Percentiles rank a stretch among this genome's conserved stretches.
phyloP scores from a whole-genome alignment of 1,140 invertebrate species.

The Drosophila sp. region DNA sequence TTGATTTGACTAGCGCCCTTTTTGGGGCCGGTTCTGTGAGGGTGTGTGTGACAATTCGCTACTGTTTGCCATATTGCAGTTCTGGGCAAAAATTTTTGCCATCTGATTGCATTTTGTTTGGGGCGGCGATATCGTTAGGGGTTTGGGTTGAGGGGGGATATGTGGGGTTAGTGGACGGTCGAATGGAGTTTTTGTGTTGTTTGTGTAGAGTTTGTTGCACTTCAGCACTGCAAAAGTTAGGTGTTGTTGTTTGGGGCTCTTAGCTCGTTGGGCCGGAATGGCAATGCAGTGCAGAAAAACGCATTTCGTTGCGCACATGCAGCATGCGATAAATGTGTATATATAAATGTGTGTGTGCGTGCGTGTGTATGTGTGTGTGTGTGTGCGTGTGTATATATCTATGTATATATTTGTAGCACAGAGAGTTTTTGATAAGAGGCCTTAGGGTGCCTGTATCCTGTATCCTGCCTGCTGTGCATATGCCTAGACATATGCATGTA shows the following conservation, averaged over 20 bases:
- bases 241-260: constrained; percentile 42
- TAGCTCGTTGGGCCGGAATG: constrained; percentile 11
- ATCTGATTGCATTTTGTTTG: constrained; percentile 75
- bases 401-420: too few relatives aligned
- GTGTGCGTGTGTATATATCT: too few relatives aligned
- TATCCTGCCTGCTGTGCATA: constrained; percentile 31
- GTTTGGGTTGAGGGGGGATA: neutral
- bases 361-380: too few relatives aligned
- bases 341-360: too few relatives aligned
- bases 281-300: constrained; percentile 63
- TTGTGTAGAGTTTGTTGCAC: constrained; percentile 76
- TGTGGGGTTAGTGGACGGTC: neutral
- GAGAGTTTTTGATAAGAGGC: constrained; percentile 34
- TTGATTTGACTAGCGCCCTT: too few relatives aligned
- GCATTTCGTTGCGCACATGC: constrained; percentile 47
- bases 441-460: constrained; percentile 63
- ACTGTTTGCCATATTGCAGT: constrained; percentile 54
- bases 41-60: neutral
- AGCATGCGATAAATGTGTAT: neutral
- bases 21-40: too few relatives aligned
- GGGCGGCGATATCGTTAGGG: constrained; percentile 41
- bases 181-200: constrained; percentile 11
- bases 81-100: constrained; percentile 74
- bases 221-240: constrained; percentile 58
- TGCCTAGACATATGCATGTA: constrained; percentile 35